Evolutionary conservation across 2,797 vertebrate species (phyloP), one percentile per base, ranked within the genome.

Genomic region (Botia almorhae): DNA sequence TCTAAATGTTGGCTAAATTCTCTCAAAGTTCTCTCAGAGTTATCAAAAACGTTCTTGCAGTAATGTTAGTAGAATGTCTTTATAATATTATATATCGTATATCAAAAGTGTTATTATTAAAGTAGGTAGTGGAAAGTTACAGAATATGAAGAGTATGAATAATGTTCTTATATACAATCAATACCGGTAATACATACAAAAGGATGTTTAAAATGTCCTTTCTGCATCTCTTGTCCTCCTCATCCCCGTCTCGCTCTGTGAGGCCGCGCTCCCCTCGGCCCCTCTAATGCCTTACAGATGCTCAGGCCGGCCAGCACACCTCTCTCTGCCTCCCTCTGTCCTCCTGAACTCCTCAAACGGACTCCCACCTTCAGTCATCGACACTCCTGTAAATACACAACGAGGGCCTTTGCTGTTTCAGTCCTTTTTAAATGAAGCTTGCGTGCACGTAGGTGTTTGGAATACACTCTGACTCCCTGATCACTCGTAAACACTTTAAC

Each of bases 211-310:
- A n/a, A n/a, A n/a, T 6, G 7, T 56, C 75, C 46, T 70, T 58
- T 69, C 46, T 23, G 16, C 71, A 74, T n/a, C 68, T 70, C 12
- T 17, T 76, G 67, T 76, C 67, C 36, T 56, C 67, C 51, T 21
- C 17, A 4, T 69, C 63, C 64, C 29, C 36, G 36, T 43, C 46
- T 67, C 53, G 69, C 77, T 36, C 64, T 51, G 33, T 46, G 46
- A 64, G 58, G 46, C 69, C 26, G 26, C 64, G 46, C 69, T 46
- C 26, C n/a, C 29, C 14, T 33, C 23, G n/a, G 29, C 21, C 39
- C 33, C 4, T 50, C 69, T 83, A 78, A 81, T 85, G 84, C 51
- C 55, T 81, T 76, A 78, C 81, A 85, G 84, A 85, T 81, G 84
- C 81, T 78, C 51, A 29, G 53, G 16, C 39, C 67, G 12, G 39